Evolutionary conservation across 2,113 vertebrate species (phyloP).

Genomic region (Apaloderma vittatum): DNA sequence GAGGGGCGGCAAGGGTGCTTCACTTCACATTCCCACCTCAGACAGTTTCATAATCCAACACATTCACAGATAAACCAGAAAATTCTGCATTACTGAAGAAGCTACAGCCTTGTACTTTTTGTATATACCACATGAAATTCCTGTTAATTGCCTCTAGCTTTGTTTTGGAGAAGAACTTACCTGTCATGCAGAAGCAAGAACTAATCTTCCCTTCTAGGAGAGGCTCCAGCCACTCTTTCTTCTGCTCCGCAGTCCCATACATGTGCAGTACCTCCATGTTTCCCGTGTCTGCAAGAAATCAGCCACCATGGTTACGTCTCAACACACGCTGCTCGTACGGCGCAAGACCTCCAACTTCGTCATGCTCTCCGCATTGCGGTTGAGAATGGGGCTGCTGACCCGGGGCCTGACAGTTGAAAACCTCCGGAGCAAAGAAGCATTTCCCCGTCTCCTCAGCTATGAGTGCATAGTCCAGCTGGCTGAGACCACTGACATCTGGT

Average conservation of each 20-base stretch:
- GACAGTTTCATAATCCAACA: not conserved
- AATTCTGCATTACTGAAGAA: not conserved
- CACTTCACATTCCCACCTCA: not conserved
- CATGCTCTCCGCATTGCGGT: not conserved
- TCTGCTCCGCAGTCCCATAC: constrained; percentile 92
- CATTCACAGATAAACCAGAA: not conserved
- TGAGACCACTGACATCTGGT: constrained; percentile 87
- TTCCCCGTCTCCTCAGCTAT: constrained; percentile 93
- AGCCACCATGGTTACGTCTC: not conserved
- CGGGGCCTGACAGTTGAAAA: constrained; percentile 96
- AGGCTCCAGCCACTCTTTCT: constrained; percentile 91
- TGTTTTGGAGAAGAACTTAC: constrained; percentile 69
- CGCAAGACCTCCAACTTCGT: not conserved
- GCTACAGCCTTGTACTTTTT: not conserved
- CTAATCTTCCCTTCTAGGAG: constrained; percentile 88
- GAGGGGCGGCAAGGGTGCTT: not conserved
- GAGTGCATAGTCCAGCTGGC: constrained; percentile 91
- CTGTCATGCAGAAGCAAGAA: constrained; percentile 98
- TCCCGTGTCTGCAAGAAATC: constrained; percentile 85
- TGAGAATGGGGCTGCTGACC: constrained; percentile 72
- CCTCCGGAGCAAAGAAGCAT: constrained; percentile 86
- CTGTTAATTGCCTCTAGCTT: not conserved
- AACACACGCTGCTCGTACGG: not conserved
- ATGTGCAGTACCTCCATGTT: constrained; percentile 96
- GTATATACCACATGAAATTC: not conserved